These are phyloP conservation scores for Nerophis lumbriciformis DNA, from an alignment of 2,113 vertebrate species.

Conservation along the genomic window DNA sequence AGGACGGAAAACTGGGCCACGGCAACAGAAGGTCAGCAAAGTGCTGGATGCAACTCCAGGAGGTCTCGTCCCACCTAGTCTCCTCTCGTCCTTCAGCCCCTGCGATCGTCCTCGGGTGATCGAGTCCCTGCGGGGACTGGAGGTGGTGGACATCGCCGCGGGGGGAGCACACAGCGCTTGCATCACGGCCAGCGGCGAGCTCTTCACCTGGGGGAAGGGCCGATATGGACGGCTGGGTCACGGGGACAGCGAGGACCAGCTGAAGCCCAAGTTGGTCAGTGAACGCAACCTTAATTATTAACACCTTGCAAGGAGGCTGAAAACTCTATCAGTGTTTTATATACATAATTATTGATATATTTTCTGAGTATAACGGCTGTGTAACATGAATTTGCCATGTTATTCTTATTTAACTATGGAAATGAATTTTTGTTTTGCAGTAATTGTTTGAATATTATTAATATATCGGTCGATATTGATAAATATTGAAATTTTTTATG, in stretches of 20 bases:
- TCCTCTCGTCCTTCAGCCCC: slow-evolving; percentile 70
- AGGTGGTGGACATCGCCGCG: slow-evolving; percentile 92
- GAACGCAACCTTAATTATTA: too few species aligned
- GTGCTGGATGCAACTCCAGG: not conserved
- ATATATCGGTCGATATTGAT: too few species aligned
- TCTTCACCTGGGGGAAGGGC: slow-evolving; percentile 97
- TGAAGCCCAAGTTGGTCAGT: slow-evolving; percentile 92
- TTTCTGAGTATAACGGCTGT: too few species aligned
- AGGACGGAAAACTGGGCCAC: slow-evolving; percentile 95
- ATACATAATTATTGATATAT: too few species aligned
- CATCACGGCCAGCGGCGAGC: slow-evolving; percentile 91
- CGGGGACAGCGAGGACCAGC: slow-evolving; percentile 94
- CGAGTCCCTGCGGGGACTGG: slow-evolving; percentile 90
- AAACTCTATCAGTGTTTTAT: too few species aligned
- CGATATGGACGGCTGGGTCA: slow-evolving; percentile 93
- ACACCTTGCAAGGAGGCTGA: too few species aligned
- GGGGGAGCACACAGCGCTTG: slow-evolving; percentile 96
- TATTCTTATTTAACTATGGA: too few species aligned
- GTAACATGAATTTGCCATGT: too few species aligned
- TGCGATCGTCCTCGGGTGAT: slow-evolving; percentile 96
- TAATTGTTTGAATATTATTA: too few species aligned
- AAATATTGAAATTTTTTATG: too few species aligned
- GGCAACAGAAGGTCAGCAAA: slow-evolving; percentile 86
- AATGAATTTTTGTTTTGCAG: too few species aligned
- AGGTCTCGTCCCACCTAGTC: not conserved